Evolutionary conservation across 2,797 vertebrate genomes (phyloP).

Genomic region (Semotilus atromaculatus): DNA sequence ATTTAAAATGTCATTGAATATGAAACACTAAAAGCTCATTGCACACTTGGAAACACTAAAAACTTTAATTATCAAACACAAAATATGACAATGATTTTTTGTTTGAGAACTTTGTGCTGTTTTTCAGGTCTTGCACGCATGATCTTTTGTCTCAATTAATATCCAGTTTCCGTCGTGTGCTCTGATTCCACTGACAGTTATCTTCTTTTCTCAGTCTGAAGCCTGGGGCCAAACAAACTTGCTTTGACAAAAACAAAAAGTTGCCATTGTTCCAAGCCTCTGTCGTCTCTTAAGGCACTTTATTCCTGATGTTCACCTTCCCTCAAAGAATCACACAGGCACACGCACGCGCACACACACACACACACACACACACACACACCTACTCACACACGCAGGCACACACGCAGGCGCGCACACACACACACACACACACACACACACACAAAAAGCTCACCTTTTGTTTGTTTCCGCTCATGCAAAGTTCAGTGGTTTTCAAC

Average conservation of each 20-base stretch:
- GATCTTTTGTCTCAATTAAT: constrained; percentile 5
- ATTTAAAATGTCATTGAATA: no score
- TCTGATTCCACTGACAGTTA: not conserved
- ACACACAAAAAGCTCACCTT: not conserved
- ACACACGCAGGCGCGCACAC: fast-evolving
- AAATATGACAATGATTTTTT: no score
- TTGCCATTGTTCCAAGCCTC: not conserved
- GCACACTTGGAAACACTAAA: no score
- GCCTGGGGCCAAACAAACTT: not conserved
- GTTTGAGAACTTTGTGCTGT: not conserved
- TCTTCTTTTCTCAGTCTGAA: not conserved
- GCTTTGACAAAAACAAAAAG: not conserved
- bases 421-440: no score
- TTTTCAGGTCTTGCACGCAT: not conserved
- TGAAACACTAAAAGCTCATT: no score
- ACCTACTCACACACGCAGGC: fast-evolving
- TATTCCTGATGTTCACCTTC: not conserved
- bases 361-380: no score
- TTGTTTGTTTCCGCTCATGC: constrained; percentile 49
- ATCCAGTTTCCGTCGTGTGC: constrained; percentile 5
- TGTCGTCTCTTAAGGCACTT: not conserved
- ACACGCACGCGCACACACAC: not conserved
- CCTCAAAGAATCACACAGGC: fast-evolving
- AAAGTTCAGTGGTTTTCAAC: constrained; percentile 54
- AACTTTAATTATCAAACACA: not conserved